phyloP scores from a whole-genome alignment of 1,140 invertebrate species.

The Melitaea cinxia region DNA sequence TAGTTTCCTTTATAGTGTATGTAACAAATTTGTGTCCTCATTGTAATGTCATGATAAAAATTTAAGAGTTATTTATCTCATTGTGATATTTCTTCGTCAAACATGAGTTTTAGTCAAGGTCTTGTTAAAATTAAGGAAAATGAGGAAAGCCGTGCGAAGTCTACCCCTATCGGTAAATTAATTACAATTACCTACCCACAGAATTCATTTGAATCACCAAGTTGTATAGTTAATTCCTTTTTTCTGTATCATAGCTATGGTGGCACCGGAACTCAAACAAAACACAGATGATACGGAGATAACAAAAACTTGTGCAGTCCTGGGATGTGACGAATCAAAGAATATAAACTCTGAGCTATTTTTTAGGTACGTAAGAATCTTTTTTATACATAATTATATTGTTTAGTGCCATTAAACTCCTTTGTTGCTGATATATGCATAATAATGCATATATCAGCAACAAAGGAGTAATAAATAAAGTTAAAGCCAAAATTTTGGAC shows the following conservation, averaged over 20 bases:
- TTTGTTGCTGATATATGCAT: too few relatives aligned
- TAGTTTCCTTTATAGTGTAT: neutral
- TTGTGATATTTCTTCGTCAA: slow-evolving; percentile 20
- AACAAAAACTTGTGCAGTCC: slow-evolving; percentile 70
- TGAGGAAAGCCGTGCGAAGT: slow-evolving; percentile 62
- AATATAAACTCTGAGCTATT: slow-evolving; percentile 64
- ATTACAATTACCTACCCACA: too few relatives aligned
- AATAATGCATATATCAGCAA: too few relatives aligned
- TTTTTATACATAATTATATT: too few relatives aligned
- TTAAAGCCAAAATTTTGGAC: too few relatives aligned
- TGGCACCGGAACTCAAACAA: slow-evolving; percentile 73
- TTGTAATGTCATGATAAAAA: slow-evolving; percentile 10
- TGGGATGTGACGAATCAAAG: slow-evolving; percentile 75
- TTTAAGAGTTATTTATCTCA: slow-evolving; percentile 16
- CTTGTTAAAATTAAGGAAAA: slow-evolving; percentile 67
- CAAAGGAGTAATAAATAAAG: too few relatives aligned
- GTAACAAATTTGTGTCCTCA: neutral
- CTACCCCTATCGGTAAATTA: slow-evolving; percentile 67
- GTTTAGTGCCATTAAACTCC: too few relatives aligned
- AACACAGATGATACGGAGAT: slow-evolving; percentile 69
- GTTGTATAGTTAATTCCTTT: neutral
- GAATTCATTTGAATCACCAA: too few relatives aligned
- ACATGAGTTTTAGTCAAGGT: slow-evolving; percentile 63
- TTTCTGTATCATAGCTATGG: slow-evolving; percentile 60
- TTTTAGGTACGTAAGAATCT: slow-evolving; percentile 55